phyloP scores from a whole-genome alignment of 2,888 invertebrate species.

The Catonia carolina region DNA sequence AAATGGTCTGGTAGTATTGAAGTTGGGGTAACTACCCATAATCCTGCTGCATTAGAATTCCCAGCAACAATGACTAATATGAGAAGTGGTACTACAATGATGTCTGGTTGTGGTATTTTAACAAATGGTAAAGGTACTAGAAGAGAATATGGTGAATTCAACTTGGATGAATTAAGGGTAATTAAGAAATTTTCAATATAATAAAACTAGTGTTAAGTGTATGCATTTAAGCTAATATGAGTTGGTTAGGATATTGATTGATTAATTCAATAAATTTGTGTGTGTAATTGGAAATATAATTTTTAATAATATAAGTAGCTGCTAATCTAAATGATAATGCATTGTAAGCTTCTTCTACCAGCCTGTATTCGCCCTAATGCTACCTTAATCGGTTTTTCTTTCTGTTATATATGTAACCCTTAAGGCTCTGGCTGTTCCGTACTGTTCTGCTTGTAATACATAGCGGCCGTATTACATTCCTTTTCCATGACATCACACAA shows the following conservation, averaged over 20 bases:
- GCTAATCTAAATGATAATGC: too few species aligned
- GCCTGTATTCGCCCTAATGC: too few species aligned
- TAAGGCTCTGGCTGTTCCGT: too few species aligned
- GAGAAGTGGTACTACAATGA: constrained; percentile 82
- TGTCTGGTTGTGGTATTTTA: constrained; percentile 96
- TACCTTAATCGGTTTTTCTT: too few species aligned
- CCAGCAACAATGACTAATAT: constrained; percentile 98
- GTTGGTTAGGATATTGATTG: neutral
- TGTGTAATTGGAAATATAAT: too few species aligned
- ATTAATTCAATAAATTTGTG: too few species aligned
- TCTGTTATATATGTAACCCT: too few species aligned
- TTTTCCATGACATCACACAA: too few species aligned
- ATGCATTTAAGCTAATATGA: neutral
- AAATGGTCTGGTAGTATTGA: constrained; percentile 94
- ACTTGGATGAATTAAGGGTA: constrained; percentile 84
- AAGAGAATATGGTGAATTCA: constrained; percentile 87
- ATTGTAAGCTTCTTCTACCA: too few species aligned
- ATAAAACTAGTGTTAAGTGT: neutral
- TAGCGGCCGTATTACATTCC: too few species aligned
- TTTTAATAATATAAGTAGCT: too few species aligned
- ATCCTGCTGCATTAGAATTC: constrained; percentile 81
- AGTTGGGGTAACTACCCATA: constrained; percentile 90
- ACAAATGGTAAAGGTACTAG: constrained; percentile 92
- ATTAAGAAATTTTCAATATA: constrained; percentile 22
- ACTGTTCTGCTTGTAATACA: too few species aligned